A percentile compares a stretch with the other conserved stretches of the same genome.
Evolutionary conservation across 2,888 invertebrate species (phyloP).

Genomic region (Quadriops clusia): DNA sequence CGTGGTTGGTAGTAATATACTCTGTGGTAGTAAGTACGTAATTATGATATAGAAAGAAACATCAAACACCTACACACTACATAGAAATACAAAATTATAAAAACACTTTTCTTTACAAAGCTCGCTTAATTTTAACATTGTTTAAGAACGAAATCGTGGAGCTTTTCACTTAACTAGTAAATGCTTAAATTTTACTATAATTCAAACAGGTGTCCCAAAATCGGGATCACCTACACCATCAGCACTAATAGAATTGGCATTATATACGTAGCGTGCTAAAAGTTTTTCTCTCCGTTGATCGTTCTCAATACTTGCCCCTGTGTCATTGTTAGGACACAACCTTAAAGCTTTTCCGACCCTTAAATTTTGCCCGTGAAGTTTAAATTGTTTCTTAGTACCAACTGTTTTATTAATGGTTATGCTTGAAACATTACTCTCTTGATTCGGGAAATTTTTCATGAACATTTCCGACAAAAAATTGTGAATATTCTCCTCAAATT

Average conservation of each 20-base stretch:
- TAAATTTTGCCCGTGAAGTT: no score
- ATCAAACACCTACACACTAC: no score
- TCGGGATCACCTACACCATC: conserved; percentile 54
- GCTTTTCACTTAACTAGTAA: no score
- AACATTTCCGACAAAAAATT: conserved; percentile 35
- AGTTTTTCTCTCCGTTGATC: conserved; percentile 35
- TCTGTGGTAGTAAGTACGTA: no score
- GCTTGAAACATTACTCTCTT: conserved; percentile 18
- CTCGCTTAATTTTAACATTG: no score
- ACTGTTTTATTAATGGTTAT: conserved; percentile 18
- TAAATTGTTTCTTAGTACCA: conserved; percentile 31
- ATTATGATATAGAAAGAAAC: no score
- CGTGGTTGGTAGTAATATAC: no score
- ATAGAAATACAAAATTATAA: no score
- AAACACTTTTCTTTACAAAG: no score
- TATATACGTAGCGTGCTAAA: conserved; percentile 36
- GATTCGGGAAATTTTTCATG: conserved; percentile 27
- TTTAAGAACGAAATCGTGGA: no score
- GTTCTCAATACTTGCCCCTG: conserved; percentile 22
- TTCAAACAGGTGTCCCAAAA: conserved; percentile 58
- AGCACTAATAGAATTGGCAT: conserved; percentile 32
- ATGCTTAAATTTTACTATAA: no score
- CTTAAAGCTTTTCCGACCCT: conserved; percentile 35
- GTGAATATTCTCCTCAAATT: conserved; percentile 37
- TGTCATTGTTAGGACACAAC: conserved; percentile 33